These are phyloP conservation scores for Scaptomyza montana DNA, from an alignment of 1,140 invertebrate genomes.

Conservation along the genomic window DNA sequence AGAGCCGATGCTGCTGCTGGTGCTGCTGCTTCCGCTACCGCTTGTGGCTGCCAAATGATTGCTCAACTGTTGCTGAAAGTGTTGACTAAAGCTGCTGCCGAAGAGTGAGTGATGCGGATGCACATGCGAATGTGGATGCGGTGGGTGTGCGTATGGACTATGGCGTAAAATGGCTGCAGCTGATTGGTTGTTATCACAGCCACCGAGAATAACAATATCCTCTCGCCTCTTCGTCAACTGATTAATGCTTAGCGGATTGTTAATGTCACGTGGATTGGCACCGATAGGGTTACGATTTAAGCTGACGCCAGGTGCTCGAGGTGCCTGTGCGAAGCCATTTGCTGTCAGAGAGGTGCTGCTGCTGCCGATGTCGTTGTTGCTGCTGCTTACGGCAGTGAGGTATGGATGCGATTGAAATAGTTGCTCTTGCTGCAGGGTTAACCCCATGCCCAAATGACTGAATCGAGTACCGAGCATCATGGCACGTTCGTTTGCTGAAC, in stretches of 20 bases:
- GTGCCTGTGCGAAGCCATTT: slow-evolving; percentile 25
- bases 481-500: slow-evolving; percentile 48
- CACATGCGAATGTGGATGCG: slow-evolving; percentile 6
- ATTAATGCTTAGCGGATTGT: slow-evolving; percentile 95
- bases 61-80: slow-evolving; percentile 70
- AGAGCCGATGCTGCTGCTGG: background rate
- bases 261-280: slow-evolving; percentile 94
- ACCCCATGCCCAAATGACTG: slow-evolving; percentile 75
- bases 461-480: slow-evolving; percentile 76
- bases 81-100: slow-evolving; percentile 61
- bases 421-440: slow-evolving; percentile 43
- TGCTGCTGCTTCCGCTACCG: slow-evolving; percentile 1
- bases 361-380: slow-evolving; percentile 4
- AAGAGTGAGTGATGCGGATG: slow-evolving; percentile 55
- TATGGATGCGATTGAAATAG: slow-evolving; percentile 34
- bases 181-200: slow-evolving; percentile 2
- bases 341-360: slow-evolving; percentile 22
- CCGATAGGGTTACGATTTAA: slow-evolving; percentile 89
- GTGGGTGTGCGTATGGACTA: slow-evolving; percentile 1
- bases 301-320: slow-evolving; percentile 2
- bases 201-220: slow-evolving; percentile 26
- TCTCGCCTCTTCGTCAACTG: slow-evolving; percentile 88
- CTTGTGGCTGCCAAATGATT: slow-evolving; percentile 49
- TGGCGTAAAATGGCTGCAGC: slow-evolving; percentile 2
- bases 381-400: slow-evolving; percentile 14